These are phyloP conservation scores for Hemithea aestivaria DNA, from an alignment of 2,888 invertebrate species.

Conservation along the genomic window DNA sequence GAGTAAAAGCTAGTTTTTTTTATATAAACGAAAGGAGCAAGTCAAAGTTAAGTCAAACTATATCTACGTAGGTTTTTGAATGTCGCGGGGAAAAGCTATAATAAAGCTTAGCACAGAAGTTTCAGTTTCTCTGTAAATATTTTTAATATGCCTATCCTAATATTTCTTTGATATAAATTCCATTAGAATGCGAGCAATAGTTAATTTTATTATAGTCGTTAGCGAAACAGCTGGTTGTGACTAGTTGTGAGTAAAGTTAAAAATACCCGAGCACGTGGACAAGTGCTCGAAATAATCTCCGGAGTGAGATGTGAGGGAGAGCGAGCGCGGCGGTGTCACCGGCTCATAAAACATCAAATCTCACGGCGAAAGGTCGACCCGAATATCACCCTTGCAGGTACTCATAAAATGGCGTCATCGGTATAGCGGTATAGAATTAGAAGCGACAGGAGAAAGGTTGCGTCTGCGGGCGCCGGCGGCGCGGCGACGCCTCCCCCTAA, in stretches of 20 bases:
- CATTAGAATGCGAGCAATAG: no score
- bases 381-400: conserved; percentile 48
- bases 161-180: no score
- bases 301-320: conserved; percentile 21
- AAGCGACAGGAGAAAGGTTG: conserved; percentile 51
- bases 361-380: conserved; percentile 46
- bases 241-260: conserved; percentile 28
- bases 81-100: no score
- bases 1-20: no score
- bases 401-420: conserved; percentile 54
- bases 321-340: conserved; percentile 7
- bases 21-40: no score
- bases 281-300: conserved; percentile 32
- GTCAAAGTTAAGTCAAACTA: no score
- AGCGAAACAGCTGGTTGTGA: conserved; percentile 3
- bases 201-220: no score
- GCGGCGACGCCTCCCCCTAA: conserved; percentile 45
- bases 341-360: conserved; percentile 44
- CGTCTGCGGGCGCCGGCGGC: conserved; percentile 31
- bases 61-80: no score
- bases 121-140: no score
- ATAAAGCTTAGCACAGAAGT: no score
- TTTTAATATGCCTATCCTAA: no score
- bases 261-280: conserved; percentile 41
- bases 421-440: conserved; percentile 36